Conservation (phyloP, 2,113 vertebrate species). For the Sinocyclocheilus anshuiensis region DNA sequence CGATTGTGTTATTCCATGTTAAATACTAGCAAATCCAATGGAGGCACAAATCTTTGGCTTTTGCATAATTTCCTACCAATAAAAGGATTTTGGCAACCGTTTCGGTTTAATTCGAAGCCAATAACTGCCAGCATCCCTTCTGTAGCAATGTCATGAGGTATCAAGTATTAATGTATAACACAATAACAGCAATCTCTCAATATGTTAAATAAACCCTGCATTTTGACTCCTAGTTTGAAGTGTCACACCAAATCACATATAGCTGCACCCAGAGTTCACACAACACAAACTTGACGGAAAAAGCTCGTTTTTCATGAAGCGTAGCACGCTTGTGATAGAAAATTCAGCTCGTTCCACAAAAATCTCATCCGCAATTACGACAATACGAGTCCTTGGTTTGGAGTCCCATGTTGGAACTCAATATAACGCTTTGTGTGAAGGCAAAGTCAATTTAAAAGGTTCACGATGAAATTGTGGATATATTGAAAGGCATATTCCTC, state of each 20-base stretch:
- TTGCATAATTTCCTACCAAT: background rate
- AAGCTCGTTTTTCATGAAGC: background rate
- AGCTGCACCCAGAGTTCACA: slow-evolving; percentile 11
- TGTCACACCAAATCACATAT: background rate
- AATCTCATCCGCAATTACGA: background rate
- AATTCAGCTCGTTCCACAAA: background rate
- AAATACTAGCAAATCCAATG: slow-evolving; percentile 14
- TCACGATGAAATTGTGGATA: background rate
- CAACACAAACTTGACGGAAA: background rate
- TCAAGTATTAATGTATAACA: background rate
- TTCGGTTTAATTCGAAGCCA: background rate
- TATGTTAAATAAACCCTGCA: slow-evolving; percentile 22
- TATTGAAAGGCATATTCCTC: background rate
- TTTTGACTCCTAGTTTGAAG: background rate
- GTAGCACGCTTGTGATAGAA: background rate
- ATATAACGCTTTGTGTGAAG: background rate
- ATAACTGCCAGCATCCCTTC: slow-evolving; percentile 27
- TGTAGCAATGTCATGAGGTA: background rate
- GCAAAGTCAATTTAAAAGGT: background rate
- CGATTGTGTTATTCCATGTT: background rate
- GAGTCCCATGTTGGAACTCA: background rate
- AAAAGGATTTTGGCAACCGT: slow-evolving; percentile 39
- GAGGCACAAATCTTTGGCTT: slow-evolving; percentile 43
- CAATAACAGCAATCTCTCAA: background rate
- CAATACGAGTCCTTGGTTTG: background rate